These are phyloP conservation scores for Bradynema listronoti DNA, from an alignment of 1,140 invertebrate species.

Conservation along the genomic window DNA sequence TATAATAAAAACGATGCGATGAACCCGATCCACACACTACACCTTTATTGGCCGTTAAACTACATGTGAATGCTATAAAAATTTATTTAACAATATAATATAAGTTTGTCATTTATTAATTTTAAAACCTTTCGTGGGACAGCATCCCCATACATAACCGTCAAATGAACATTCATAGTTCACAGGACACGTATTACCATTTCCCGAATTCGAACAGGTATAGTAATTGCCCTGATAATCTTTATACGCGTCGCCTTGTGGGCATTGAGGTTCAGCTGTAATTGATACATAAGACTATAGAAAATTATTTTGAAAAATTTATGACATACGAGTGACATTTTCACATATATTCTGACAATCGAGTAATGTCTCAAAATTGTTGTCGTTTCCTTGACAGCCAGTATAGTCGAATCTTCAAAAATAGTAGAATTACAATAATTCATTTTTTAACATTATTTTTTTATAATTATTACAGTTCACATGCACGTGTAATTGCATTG, in stretches of 20 bases:
- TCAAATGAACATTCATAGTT: conserved; percentile 57
- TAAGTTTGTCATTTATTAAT: conserved; percentile 8
- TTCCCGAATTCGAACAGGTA: conserved; percentile 54
- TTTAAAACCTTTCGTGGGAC: conserved; percentile 50
- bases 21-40: conserved; percentile 55
- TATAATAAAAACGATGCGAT: conserved; percentile 57
- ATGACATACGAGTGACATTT: conserved; percentile 53
- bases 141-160: conserved; percentile 57
- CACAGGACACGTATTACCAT: conserved; percentile 51
- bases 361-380: conserved; percentile 54
- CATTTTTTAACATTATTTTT: not conserved
- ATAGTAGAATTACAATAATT: not conserved
- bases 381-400: conserved; percentile 52
- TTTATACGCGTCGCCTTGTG: conserved; percentile 56
- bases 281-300: conserved; percentile 7
- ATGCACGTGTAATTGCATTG: conserved; percentile 55
- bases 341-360: conserved; percentile 58
- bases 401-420: conserved; percentile 50
- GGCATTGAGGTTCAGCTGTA: conserved; percentile 56
- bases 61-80: conserved; percentile 52
- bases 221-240: conserved; percentile 58
- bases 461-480: conserved; percentile 36
- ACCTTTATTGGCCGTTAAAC: conserved; percentile 54
- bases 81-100: no score
- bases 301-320: not conserved